A percentile compares a stretch with the other conserved stretches of the same genome.
phyloP scores from a whole-genome alignment of 2,113 vertebrate genomes.

The Scalopus aquaticus region DNA sequence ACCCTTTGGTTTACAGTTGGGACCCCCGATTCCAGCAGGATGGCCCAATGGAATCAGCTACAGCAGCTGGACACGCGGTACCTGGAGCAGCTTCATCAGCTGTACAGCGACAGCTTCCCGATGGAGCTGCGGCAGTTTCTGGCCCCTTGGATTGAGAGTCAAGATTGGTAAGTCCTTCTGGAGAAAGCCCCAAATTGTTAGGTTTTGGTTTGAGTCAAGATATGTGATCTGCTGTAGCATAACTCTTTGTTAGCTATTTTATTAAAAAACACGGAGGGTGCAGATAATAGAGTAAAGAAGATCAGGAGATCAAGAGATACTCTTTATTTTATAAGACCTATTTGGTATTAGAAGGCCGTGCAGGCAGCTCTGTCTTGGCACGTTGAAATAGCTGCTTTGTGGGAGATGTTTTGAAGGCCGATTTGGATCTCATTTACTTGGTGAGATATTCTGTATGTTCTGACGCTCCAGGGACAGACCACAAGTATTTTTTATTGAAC shows the following conservation, averaged over 20 bases:
- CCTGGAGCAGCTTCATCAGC: constrained; percentile 98
- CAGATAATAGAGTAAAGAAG: not conserved
- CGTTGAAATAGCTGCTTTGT: not conserved
- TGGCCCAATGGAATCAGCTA: constrained; percentile 99
- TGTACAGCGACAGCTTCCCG: constrained; percentile 99
- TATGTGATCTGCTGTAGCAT: not conserved
- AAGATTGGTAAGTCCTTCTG: constrained; percentile 92
- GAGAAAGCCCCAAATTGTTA: not conserved
- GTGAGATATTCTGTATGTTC: not conserved
- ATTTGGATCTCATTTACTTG: not conserved
- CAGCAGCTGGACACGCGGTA: constrained; percentile 98
- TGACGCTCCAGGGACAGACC: not conserved
- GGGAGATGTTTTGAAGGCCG: not conserved
- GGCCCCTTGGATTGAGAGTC: constrained; percentile 98
- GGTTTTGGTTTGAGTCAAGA: not conserved
- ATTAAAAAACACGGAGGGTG: not conserved
- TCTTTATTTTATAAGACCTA: not conserved
- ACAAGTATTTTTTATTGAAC: not conserved
- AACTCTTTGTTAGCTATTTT: not conserved
- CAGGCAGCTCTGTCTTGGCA: not conserved
- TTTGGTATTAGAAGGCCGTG: not conserved
- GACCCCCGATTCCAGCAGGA: constrained; percentile 83
- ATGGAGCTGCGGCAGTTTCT: constrained; percentile 99
- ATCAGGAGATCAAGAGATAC: not conserved
- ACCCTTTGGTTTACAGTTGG: constrained; percentile 42